Evolutionary conservation across 2,888 invertebrate species (phyloP).

Genomic region (Hydroisotoma schaefferi): DNA sequence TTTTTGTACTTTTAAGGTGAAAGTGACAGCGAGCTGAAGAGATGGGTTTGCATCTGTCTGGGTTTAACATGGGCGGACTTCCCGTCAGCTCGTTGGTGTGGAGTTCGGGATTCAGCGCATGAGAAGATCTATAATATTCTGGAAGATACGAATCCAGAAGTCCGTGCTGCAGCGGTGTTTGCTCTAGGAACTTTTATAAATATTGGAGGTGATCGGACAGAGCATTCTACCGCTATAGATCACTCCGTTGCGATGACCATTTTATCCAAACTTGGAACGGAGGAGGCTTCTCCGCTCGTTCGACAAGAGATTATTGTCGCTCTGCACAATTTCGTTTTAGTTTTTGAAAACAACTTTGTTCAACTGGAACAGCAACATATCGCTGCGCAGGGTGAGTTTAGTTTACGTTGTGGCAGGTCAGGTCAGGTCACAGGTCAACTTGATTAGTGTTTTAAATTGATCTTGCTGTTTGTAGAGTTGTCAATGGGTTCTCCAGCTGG

Average conservation of each 20-base stretch:
- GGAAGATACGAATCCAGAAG: constrained; percentile 80
- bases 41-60: constrained; percentile 90
- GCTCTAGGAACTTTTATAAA: constrained; percentile 92
- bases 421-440: background rate
- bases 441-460: no score
- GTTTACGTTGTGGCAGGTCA: background rate
- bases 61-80: constrained; percentile 86
- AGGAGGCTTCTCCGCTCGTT: constrained; percentile 85
- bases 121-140: constrained; percentile 84
- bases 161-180: constrained; percentile 87
- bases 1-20: constrained; percentile 28
- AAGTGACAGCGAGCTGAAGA: constrained; percentile 56
- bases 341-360: constrained; percentile 84
- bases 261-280: constrained; percentile 65
- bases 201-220: constrained; percentile 75
- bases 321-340: constrained; percentile 76
- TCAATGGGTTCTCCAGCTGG: constrained; percentile 36
- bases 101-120: constrained; percentile 91
- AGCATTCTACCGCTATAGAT: constrained; percentile 91
- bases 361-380: constrained; percentile 56
- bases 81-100: constrained; percentile 88
- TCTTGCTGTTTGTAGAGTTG: constrained; percentile 25
- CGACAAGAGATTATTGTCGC: constrained; percentile 83
- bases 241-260: constrained; percentile 86
- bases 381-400: constrained; percentile 22